phyloP scores from a whole-genome alignment of 2,888 invertebrate species.

The Eupithecia vulgata region DNA sequence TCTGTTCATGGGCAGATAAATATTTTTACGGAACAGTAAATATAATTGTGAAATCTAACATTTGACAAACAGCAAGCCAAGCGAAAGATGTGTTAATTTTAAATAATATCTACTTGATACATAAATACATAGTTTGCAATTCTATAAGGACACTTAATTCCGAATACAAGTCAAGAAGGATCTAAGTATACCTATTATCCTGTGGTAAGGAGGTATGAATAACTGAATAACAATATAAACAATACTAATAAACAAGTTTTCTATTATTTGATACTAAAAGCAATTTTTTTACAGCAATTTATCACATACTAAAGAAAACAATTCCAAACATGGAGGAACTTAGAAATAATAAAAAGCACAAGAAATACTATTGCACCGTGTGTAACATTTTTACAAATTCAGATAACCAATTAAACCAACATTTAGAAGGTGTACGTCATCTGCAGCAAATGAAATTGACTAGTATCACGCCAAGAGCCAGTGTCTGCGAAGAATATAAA shows the following conservation, averaged over 20 bases:
- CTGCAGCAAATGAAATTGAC: conserved; percentile 61
- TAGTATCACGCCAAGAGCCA: conserved; percentile 51
- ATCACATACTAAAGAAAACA: not conserved
- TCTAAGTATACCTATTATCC: no score
- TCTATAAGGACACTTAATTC: not conserved
- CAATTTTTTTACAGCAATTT: not conserved
- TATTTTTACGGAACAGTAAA: not conserved
- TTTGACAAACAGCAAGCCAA: not conserved
- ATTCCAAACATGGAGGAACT: conserved; percentile 25
- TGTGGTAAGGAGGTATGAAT: not conserved
- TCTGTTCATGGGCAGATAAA: not conserved
- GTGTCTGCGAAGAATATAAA: conserved; percentile 53
- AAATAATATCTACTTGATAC: no score
- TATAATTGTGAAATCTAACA: no score
- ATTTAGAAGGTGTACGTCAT: conserved; percentile 74
- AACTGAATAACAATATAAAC: not conserved
- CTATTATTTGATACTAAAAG: not conserved
- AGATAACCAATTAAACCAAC: conserved; percentile 73
- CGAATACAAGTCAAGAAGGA: not conserved
- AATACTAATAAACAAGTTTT: not conserved
- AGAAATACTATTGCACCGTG: conserved; percentile 65
- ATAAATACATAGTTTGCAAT: not conserved
- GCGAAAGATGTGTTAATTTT: not conserved
- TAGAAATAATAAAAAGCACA: conserved; percentile 50
- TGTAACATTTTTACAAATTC: conserved; percentile 76